A percentile compares a stretch with the other conserved stretches of the same genome.
phyloP scores from a whole-genome alignment of 2,888 invertebrate genomes.

The Tricholauxania praeusta region DNA sequence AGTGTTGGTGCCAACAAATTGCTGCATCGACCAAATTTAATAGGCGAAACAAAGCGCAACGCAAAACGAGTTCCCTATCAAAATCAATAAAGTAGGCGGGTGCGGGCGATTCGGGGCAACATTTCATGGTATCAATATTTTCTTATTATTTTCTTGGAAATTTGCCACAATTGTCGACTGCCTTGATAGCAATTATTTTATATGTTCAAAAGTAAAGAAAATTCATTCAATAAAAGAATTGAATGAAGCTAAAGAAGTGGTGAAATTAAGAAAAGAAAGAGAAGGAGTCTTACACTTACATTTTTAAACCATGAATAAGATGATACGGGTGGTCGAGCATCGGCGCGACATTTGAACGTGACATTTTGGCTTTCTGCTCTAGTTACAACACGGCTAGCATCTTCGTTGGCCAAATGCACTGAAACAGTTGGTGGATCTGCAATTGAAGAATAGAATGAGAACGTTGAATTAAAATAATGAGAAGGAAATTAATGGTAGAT shows the following conservation, averaged over 20 bases:
- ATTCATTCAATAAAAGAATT: neutral
- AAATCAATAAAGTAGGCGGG: constrained; percentile 25
- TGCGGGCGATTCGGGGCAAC: neutral
- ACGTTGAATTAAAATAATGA: constrained; percentile 9
- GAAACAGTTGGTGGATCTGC: constrained; percentile 85
- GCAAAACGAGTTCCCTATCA: neutral
- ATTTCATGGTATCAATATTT: neutral
- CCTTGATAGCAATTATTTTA: neutral
- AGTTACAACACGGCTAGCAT: constrained; percentile 72
- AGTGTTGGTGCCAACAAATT: constrained; percentile 44
- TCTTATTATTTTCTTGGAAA: constrained; percentile 10
- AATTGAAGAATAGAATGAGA: constrained; percentile 47
- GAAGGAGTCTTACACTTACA: constrained; percentile 71
- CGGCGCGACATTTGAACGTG: constrained; percentile 81
- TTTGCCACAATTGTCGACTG: constrained; percentile 11
- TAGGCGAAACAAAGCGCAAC: neutral
- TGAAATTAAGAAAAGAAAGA: neutral
- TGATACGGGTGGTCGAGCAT: constrained; percentile 80
- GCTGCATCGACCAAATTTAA: constrained; percentile 23
- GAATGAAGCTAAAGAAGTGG: constrained; percentile 2
- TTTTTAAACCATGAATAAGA: constrained; percentile 85
- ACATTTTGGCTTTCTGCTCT: constrained; percentile 81
- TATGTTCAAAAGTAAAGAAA: neutral
- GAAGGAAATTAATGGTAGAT: neutral
- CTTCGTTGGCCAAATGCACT: constrained; percentile 76